Base-by-base conservation (phyloP, 2,113 vertebrate genomes). In the Phrynosoma blainvillii region DNA sequence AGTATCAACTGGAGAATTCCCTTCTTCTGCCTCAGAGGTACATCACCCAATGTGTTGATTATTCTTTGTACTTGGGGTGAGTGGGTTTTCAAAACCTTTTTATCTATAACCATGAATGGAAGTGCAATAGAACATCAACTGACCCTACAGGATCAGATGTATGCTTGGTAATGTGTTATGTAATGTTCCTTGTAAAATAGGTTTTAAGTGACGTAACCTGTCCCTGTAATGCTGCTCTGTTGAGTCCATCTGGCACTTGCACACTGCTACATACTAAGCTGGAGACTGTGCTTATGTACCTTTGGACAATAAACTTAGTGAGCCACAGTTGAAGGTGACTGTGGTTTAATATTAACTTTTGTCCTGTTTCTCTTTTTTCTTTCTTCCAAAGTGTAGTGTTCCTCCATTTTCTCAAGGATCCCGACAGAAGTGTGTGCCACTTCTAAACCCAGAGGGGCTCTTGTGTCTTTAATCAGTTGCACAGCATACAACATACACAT, bases 361-460 rank as follows among this genome's bases (percentile, higher is more conserved):
- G 30, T 86, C 32, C 90, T 73, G 84, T 79, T 18, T 77, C 42
- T 11, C 23, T n/a, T 71, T 71, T 71, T 84, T 36, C 82, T 27
- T 88, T 40, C 82, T 59, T 59, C 66, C 68, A 21, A n/a, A 65
- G 12, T 14, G 36, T 9, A 30, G n/a, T 30, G 13, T 13, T 0
- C 0, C 32, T 54, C 13, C 10, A 11, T 56, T 47, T 42, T 79
- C 52, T 36, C 83, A 27, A n/a, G 0, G 2, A 30, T 66, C 81
- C 89, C 76, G 86, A 93, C 88, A 91, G 89, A 42, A 91, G 93
- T 87, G 40, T 91, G 89, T 77, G 8, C 71, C 8, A 20, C 47
- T 79, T 40, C 40, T 16, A 2, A 32, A n/a, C 16, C 30, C 21
- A 13, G 32, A 16, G 42, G 36, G 11, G 36, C 27, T 74, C 30